Base-by-base conservation (phyloP, 1,140 invertebrate species). In the Drosophila biarmipes region DNA sequence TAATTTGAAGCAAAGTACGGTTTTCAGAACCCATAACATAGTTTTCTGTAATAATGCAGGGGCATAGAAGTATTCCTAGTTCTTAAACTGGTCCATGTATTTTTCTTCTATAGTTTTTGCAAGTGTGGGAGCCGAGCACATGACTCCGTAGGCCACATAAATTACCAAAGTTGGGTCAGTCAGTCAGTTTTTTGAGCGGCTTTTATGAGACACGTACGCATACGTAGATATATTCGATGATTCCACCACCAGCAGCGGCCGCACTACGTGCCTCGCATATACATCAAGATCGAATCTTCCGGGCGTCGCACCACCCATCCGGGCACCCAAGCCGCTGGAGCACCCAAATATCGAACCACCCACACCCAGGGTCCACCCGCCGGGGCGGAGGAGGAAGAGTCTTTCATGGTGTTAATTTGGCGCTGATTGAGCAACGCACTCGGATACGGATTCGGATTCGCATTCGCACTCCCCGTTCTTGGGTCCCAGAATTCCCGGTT, bases 401-500 rank as follows among this genome's bases (percentile, higher is more conserved):
- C 35, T 84, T 84, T 84, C 71, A 85, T 85, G 82, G 81, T 85
- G 81, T 85, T 85, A 85, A 86, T 85, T 86, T 85, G 73, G 80
- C 80, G 81, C 81, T 85, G 80, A 85, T 85, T 86, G 80, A 77
- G 77, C 73, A 66, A 78, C 75, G 74, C 40, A 55, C 58, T 76
- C 56, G 62, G 40, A 58, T n/a, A n/a, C n/a, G n/a, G n/a, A n/a
- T n/a, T n/a, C n/a, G n/a, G n/a, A n/a, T n/a, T n/a, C n/a, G n/a
- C n/a, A n/a, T 58, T 58, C 57, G 45, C 51, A 17, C 68, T 67
- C 43, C 27, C 29, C 34, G 35, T 62, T 40, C 57, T 43, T 12
- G 37, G 19, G 29, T 12, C 11, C 14, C 17, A 35, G 7, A 24
- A 24, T 37, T 52, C 35, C 6, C 17, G 43, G 37, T 35, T 35